Evolutionary conservation across 2,888 invertebrate species (phyloP), one percentile per base, ranked within the genome.

Genomic region (Tethea ocularis): DNA sequence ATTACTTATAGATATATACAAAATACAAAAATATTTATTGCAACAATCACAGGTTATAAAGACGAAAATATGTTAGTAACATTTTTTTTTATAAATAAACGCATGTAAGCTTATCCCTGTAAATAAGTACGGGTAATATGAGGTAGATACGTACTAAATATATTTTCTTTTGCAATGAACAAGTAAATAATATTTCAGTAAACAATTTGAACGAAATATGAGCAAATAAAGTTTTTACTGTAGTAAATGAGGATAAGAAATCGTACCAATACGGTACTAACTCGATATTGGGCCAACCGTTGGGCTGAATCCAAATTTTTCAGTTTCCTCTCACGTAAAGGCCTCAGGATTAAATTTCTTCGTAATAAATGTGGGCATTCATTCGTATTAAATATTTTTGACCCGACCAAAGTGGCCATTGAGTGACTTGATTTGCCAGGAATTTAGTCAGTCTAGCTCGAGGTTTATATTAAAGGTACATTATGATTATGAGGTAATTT

Each of bases 261-360:
- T 33, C 57, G 56, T 56, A 66, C 68, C 68, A 69, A 72, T 72
- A 67, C 66, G 57, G 61, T 63, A 61, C 17, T 36, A 60, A 59
- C 53, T 54, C 58, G 67, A 68, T 66, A 64, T 58, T 56, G 41
- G 56, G 46, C 7, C 46, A 29, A 11, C 59, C 46, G 36, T 57
- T 56, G 29, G 54, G 38, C 56, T 38, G 57, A 66, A 64, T 57
- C 57, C 57, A 22, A 65, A 29, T 62, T 60, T 74, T 74, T 61
- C 55, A 58, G 57, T 77, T 86, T 78, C 83, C 55, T 52, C 67
- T 80, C 84, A 85, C 86, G 87, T 84, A 80, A 64, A 71, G 80
- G 78, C 68, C 73, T 67, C 64, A 62, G 67, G 79, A 82, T 81
- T 79, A 81, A 84, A 84, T 83, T 84, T 73, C 75, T 63, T 63